Conservation (phyloP, 2,113 vertebrate species). For the Gavialis gangeticus region DNA sequence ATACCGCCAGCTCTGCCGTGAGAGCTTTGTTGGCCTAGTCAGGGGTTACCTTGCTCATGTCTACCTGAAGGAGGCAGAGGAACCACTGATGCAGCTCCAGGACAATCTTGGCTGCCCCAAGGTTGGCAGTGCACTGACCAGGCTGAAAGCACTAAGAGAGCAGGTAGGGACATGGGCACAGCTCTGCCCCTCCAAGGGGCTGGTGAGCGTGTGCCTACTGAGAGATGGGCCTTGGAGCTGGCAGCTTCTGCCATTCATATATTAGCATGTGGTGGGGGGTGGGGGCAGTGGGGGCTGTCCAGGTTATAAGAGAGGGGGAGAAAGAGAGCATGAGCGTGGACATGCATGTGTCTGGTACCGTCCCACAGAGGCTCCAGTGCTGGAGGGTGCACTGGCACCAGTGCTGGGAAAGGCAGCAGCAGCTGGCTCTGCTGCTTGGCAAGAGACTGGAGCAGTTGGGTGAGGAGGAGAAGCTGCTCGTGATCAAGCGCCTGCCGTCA, state of each 20-base stretch:
- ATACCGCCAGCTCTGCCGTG: not conserved
- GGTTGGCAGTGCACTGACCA: not conserved
- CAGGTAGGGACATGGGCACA: not conserved
- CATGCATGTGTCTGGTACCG: not conserved
- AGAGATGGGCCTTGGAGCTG: not conserved
- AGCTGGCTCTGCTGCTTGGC: not conserved
- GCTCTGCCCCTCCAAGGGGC: not conserved
- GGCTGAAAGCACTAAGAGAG: not conserved
- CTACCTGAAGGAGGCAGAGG: not conserved
- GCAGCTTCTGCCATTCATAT: not conserved
- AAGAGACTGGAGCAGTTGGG: not conserved
- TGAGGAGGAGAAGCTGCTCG: not conserved
- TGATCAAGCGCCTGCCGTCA: not conserved
- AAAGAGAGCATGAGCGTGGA: no score
- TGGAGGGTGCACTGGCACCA: not conserved
- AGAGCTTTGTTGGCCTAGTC: not conserved
- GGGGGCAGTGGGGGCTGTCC: no score
- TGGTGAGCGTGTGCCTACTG: not conserved
- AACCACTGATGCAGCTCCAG: not conserved
- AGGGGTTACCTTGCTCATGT: not conserved
- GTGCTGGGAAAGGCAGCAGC: not conserved
- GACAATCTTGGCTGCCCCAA: not conserved
- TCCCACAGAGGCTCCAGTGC: not conserved
- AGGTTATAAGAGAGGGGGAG: no score
- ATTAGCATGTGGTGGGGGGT: not conserved